A percentile compares a stretch with the other conserved stretches of the same genome.
phyloP scores from a whole-genome alignment of 2,888 invertebrate species.

The Melanostoma mellinum region DNA sequence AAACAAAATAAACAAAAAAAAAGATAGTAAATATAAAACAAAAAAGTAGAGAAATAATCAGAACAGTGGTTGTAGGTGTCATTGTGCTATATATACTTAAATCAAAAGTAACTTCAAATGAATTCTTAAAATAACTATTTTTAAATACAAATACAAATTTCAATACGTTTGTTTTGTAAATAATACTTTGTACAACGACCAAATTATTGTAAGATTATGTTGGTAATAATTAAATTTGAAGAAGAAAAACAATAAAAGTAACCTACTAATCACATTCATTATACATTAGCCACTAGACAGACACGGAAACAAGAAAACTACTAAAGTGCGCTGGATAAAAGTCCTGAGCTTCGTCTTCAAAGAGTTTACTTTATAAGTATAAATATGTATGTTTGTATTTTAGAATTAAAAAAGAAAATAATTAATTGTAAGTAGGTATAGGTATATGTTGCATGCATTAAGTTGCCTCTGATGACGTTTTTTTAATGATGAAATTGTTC shows the following conservation, averaged over 20 bases:
- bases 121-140: constrained; percentile 22
- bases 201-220: no score
- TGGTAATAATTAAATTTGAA: constrained; percentile 10
- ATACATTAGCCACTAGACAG: constrained; percentile 55
- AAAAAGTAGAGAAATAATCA: constrained; percentile 21
- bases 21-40: constrained; percentile 31
- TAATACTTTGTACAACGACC: constrained; percentile 63
- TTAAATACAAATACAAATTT: constrained; percentile 27
- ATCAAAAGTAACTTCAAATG: constrained; percentile 50
- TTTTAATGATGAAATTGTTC: constrained; percentile 47
- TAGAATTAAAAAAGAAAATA: constrained; percentile 22
- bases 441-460: constrained; percentile 40
- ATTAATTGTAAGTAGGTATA: constrained; percentile 26
- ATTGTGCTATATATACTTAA: constrained; percentile 57
- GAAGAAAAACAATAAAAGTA: constrained; percentile 17
- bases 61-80: constrained; percentile 61
- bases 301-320: constrained; percentile 26
- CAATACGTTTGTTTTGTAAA: constrained; percentile 48
- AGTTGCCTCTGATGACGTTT: constrained; percentile 69
- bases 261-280: constrained; percentile 66
- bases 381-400: constrained; percentile 20
- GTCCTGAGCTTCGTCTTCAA: constrained; percentile 36
- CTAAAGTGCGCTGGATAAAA: constrained; percentile 28
- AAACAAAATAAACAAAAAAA: constrained; percentile 36
- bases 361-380: constrained; percentile 16